These are phyloP conservation scores for Manduca sexta DNA, from an alignment of 1,140 invertebrate genomes.

Conservation along the genomic window DNA sequence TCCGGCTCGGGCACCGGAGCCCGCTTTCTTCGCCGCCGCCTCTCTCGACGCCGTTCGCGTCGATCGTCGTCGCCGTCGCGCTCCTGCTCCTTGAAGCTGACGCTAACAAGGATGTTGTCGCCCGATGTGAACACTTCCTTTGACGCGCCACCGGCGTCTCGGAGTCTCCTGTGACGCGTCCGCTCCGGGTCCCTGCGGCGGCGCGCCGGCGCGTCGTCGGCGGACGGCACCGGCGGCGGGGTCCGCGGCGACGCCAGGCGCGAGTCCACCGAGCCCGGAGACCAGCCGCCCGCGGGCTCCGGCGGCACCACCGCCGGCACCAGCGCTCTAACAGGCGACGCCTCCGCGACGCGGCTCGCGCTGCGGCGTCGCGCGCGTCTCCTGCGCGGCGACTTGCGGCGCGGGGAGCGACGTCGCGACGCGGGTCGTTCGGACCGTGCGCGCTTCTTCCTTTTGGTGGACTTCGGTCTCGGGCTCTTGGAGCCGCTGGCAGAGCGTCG, in stretches of 20 bases:
- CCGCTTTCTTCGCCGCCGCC: constrained; percentile 35
- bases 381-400: constrained; percentile 28
- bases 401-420: constrained; percentile 37
- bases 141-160: constrained; percentile 74
- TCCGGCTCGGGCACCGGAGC: constrained; percentile 28
- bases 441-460: constrained; percentile 52
- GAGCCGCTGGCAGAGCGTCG: constrained; percentile 30
- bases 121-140: constrained; percentile 94
- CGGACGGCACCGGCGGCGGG: constrained; percentile 59
- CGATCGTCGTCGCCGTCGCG: constrained; percentile 51
- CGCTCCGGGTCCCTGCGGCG: constrained; percentile 54
- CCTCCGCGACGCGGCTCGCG: constrained; percentile 24
- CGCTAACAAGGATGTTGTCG: constrained; percentile 92
- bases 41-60: constrained; percentile 54
- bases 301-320: constrained; percentile 25
- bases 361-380: constrained; percentile 27
- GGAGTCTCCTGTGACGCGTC: constrained; percentile 39
- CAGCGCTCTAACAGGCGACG: constrained; percentile 7
- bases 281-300: constrained; percentile 26
- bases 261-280: constrained; percentile 33
- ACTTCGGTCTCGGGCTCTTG: constrained; percentile 23
- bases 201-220: constrained; percentile 49
- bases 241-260: constrained; percentile 55
- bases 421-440: constrained; percentile 43
- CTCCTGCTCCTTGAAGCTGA: constrained; percentile 88